Evolutionary conservation across 2,113 vertebrate genomes (phyloP).

Genomic region (Porphyrio hochstetteri): DNA sequence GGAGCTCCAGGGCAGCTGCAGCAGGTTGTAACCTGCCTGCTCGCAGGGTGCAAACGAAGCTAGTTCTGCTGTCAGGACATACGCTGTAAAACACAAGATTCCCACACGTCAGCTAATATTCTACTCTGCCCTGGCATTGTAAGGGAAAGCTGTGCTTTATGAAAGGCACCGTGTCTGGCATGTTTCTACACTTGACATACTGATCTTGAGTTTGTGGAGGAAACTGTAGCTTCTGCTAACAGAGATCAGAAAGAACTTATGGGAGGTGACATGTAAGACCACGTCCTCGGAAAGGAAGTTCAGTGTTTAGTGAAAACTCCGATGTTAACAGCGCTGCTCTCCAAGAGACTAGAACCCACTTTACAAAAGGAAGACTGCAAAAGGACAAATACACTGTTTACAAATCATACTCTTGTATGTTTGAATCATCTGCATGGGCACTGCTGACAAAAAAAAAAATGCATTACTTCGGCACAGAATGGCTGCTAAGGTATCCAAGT

Average conservation of each 20-base stretch:
- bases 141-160: neutral
- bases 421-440: neutral
- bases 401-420: neutral
- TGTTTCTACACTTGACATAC: constrained; percentile 19
- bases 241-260: neutral
- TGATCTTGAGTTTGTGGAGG: neutral
- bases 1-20: neutral
- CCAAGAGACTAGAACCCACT: neutral
- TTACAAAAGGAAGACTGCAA: neutral
- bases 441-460: neutral
- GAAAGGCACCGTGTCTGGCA: neutral
- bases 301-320: neutral
- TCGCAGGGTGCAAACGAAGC: neutral
- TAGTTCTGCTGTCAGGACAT: neutral
- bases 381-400: neutral
- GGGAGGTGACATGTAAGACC: neutral
- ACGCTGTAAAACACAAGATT: neutral
- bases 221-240: constrained; percentile 27
- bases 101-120: neutral
- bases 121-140: neutral
- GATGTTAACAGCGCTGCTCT: neutral
- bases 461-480: neutral
- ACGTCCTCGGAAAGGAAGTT: neutral
- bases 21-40: neutral
- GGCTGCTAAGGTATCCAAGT: neutral